phyloP scores from a whole-genome alignment of 2,888 invertebrate genomes.

The Syritta pipiens region DNA sequence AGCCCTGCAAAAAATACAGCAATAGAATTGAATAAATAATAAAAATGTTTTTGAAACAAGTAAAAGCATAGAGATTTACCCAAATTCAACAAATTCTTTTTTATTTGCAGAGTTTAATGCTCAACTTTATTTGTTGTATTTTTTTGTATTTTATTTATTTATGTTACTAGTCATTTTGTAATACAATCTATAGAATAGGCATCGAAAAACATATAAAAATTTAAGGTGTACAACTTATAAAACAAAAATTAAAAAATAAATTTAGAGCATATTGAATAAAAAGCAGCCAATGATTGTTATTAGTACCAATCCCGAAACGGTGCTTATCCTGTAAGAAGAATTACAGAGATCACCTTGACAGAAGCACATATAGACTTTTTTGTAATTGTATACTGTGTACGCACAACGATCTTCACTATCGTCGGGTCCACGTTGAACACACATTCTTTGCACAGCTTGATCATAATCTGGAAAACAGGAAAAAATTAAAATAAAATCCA shows the following conservation, averaged over 20 bases:
- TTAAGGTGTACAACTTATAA: slow-evolving; percentile 10
- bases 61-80: too few species aligned
- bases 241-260: slow-evolving; percentile 3
- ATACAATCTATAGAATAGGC: slow-evolving; percentile 16
- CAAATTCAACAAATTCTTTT: too few species aligned
- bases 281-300: slow-evolving; percentile 28
- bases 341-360: slow-evolving; percentile 95
- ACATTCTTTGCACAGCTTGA: slow-evolving; percentile 91
- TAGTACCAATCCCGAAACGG: slow-evolving; percentile 24
- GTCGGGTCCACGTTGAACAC: slow-evolving; percentile 91
- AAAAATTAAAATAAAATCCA: slow-evolving; percentile 6
- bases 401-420: slow-evolving; percentile 95
- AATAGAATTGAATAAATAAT: too few species aligned
- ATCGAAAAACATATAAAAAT: slow-evolving; percentile 23
- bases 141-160: too few species aligned
- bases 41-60: too few species aligned
- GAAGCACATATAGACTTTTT: slow-evolving; percentile 93
- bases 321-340: slow-evolving; percentile 69
- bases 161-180: slow-evolving; percentile 7
- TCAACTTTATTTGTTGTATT: too few species aligned
- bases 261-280: slow-evolving; percentile 28
- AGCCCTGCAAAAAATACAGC: too few species aligned
- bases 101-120: too few species aligned
- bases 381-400: slow-evolving; percentile 89
- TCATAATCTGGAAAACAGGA: slow-evolving; percentile 85